A percentile compares a stretch with the other conserved stretches of the same genome.
phyloP scores from a whole-genome alignment of 2,888 invertebrate species.

The Rhyacophila evoluta region DNA sequence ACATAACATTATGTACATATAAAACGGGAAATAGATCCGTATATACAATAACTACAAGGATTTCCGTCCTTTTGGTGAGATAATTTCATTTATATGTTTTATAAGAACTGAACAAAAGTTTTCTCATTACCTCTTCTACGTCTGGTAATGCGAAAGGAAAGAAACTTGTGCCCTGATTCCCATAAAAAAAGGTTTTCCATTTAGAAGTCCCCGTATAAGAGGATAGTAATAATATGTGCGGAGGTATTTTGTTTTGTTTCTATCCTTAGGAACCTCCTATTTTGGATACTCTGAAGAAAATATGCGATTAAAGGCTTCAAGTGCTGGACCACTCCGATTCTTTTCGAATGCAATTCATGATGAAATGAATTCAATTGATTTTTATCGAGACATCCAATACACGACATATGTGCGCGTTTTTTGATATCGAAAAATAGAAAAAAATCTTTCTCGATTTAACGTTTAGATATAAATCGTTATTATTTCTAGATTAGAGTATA shows the following conservation, averaged over 20 bases:
- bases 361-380: neutral
- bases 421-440: too few relatives aligned
- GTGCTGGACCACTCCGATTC: neutral
- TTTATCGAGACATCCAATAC: neutral
- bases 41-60: neutral
- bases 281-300: neutral
- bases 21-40: too few relatives aligned
- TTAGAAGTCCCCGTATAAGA: constrained; percentile 18
- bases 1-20: too few relatives aligned
- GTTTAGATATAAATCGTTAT: too few relatives aligned
- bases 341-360: neutral
- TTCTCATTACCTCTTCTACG: constrained; percentile 16
- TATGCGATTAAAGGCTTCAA: neutral
- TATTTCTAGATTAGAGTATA: too few relatives aligned
- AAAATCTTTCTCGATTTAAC: too few relatives aligned
- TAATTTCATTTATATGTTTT: constrained; percentile 24
- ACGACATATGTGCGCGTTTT: too few relatives aligned
- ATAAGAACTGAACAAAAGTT: neutral
- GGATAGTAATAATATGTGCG: neutral
- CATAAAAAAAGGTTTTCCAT: constrained; percentile 16
- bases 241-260: constrained; percentile 15
- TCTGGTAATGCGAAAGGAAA: neutral
- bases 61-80: neutral
- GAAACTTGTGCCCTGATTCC: constrained; percentile 13
- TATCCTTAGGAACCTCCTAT: neutral